A percentile compares a stretch with the other conserved stretches of the same genome.
Evolutionary conservation across 2,888 invertebrate species (phyloP).

Genomic region (Nemurella pictetii): DNA sequence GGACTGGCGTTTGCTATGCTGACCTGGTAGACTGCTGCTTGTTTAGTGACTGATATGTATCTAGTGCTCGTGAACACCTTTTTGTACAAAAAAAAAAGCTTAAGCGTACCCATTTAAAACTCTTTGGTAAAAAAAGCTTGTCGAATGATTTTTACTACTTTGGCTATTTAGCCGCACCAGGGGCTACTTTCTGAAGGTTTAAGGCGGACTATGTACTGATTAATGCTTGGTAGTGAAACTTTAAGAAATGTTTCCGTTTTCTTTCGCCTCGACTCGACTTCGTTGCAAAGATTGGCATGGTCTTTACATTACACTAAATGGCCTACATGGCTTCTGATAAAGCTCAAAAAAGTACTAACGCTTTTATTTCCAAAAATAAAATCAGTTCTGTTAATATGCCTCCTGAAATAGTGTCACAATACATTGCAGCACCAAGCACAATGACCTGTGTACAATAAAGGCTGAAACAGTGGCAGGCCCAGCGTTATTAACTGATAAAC

Average conservation of each 20-base stretch:
- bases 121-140: not conserved
- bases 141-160: not conserved
- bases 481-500: not conserved
- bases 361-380: too few relatives aligned
- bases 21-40: not conserved
- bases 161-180: not conserved
- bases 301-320: too few relatives aligned
- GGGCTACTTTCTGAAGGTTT: not conserved
- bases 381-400: too few relatives aligned
- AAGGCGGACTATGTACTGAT: not conserved
- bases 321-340: too few relatives aligned
- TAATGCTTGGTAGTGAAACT: too few relatives aligned
- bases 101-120: not conserved
- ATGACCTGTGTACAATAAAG: not conserved
- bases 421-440: not conserved
- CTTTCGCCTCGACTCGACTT: too few relatives aligned
- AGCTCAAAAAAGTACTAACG: too few relatives aligned
- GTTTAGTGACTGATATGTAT: not conserved
- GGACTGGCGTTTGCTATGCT: conserved; percentile 13
- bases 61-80: not conserved
- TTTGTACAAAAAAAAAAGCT: not conserved
- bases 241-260: too few relatives aligned
- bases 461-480: not conserved
- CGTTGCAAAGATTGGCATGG: too few relatives aligned
- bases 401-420: not conserved